Base-by-base conservation (phyloP, 2,888 invertebrate genomes). In the Cephalotes varians region DNA sequence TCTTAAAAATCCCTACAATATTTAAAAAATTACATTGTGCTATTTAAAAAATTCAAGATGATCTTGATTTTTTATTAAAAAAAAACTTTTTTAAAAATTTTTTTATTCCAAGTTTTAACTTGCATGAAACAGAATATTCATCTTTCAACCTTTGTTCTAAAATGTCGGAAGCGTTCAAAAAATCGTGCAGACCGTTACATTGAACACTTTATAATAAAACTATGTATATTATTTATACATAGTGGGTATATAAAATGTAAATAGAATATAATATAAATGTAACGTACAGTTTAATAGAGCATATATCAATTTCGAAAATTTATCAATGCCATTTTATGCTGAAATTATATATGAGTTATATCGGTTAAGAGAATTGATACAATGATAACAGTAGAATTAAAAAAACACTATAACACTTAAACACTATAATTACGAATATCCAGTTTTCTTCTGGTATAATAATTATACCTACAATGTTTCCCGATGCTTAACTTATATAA, bases 401-500 rank as follows among this genome's bases (percentile, higher is more conserved):
- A 44, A 7, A 21, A 67, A 40, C 12, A 54, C 40, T 15, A 56
- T n/a, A n/a, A n/a, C 31, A 10, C 12, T 18, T 15, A 25, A 21
- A 44, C 6, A 21, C 21, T 40, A 40, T 40, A 67, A 67, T 77
- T 76, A 54, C n/a, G 4, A 40, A 6, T 25, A 51, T 76, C 37
- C 21, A 69, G 31, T 56, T 25, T 65, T 49, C 28, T 69, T 69
- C 31, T 12, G 2, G 18, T 62, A 62, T 49, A 51, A 51, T 77
- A 56, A 56, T 76, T 56, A 69, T 31, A 65, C 54, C n/a, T 64
- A 40, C 44, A 31, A 40, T 56, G 47, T 82, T 77, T 58, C 31
- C 28, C 21, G 2, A 60, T 81, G 12, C 18, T 58, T 60, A 44
- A 82, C 12, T 77, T 67, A 54, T 69, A 54, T 15, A 37, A 2